A percentile compares a stretch with the other conserved stretches of the same genome.
These are phyloP conservation scores for Sus scrofa DNA, from an alignment of 2,113 vertebrate genomes.

Conservation along the genomic window T2T-Sscrofa CM000818.6:131861501-131862000, in stretches of 20 bases:
- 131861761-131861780: not conserved
- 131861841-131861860: rapidly evolving
- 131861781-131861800: not conserved
- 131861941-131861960: not conserved
- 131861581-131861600: not conserved
- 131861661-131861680: rapidly evolving
- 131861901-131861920: not conserved
- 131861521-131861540: not conserved
- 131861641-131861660: not conserved
- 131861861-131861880: rapidly evolving
- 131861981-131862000: rapidly evolving
- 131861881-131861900: rapidly evolving
- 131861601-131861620: not conserved
- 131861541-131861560: rapidly evolving
- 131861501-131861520: rapidly evolving
- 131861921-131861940: rapidly evolving
- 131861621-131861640: not conserved
- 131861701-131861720: not conserved
- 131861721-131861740: rapidly evolving
- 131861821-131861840: not conserved
- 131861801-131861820: rapidly evolving
- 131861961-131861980: rapidly evolving
- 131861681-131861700: rapidly evolving
- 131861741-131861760: not conserved
- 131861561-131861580: not conserved